Conservation (phyloP, 2,797 vertebrate genomes). For the Mus caroli region DNA sequence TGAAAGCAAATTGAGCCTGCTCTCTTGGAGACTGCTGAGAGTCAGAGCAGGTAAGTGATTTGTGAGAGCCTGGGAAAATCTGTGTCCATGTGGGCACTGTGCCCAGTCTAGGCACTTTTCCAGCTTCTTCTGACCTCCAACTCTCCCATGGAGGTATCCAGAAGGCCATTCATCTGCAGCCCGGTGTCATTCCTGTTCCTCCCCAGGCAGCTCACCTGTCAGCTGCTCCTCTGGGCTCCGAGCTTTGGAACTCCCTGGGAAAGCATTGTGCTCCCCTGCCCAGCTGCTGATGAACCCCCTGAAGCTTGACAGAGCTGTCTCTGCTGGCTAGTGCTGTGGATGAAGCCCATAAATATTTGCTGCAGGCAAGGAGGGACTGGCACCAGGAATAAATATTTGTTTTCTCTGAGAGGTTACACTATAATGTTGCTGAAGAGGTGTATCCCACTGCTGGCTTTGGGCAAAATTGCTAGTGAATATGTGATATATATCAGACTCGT, state of each 20-base stretch:
- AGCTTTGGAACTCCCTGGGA: neutral
- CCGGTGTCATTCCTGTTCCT: neutral
- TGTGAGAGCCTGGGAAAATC: neutral
- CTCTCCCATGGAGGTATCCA: neutral
- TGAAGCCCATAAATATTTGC: neutral
- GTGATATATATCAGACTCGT: slow-evolving; percentile 79
- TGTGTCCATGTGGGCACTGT: neutral
- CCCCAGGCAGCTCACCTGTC: neutral
- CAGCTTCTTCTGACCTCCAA: neutral
- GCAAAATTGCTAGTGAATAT: slow-evolving; percentile 78
- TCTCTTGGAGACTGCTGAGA: slow-evolving; percentile 32
- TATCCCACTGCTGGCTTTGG: slow-evolving; percentile 71
- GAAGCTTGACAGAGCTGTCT: rapidly evolving
- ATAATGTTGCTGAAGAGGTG: slow-evolving; percentile 19
- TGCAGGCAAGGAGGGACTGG: slow-evolving; percentile 64
- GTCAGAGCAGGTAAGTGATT: neutral
- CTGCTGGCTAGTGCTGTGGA: neutral
- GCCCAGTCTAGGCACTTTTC: neutral
- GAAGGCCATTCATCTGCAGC: neutral
- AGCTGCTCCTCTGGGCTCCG: neutral
- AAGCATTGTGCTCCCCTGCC: neutral
- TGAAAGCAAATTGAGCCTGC: neutral
- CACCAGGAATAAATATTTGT: slow-evolving; percentile 60
- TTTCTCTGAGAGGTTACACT: slow-evolving; percentile 65
- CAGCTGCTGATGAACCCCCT: neutral